Evolutionary conservation across 1,140 invertebrate genomes (phyloP), one percentile per base, ranked within the genome.

Genomic region (Homarus americanus): DNA sequence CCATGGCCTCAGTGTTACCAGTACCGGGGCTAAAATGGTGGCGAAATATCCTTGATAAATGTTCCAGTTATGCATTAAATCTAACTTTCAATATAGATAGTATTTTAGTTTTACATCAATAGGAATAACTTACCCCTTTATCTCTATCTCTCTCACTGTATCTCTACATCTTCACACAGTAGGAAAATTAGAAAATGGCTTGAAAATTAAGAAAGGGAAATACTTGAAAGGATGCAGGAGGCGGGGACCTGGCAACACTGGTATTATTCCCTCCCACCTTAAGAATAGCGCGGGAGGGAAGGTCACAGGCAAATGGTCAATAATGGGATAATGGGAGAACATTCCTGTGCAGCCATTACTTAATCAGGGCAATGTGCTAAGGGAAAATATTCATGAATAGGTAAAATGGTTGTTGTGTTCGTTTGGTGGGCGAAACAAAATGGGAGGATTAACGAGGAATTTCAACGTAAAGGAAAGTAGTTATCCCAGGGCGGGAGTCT

Each of bases 321-420:
- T 82, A 82, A 2, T 20, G 32, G 79, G 44, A 82, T 82, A 63
- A 82, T 63, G 58, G 58, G 49, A 4, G 79, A 7, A 20, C 49
- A 85, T 75, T 85, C 69, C 72, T 75, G 44, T 34, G 34, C 66
- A 32, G 69, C 83, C 69, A 85, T 85, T 85, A 49, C 40, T 85
- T 85, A 85, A 85, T 85, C 83, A 72, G 66, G 32, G 28, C 69
- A 75, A 44, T 41, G 63, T 53, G 36, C 82, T 72, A 40, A 72
- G 28, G n/a, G 58, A n/a, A 69, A 28, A 32, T 32, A 69, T 32
- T 24, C 63, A 20, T 28, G n/a, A 69, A 69, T 69, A 12, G n/a
- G 63, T 28, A 15, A 69, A 69, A 28, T 69, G 63, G 63, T 28
- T 69, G 28, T 69, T 69, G 63, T 69, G 4, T 69, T 32, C n/a